These are phyloP conservation scores for Xiphias gladius DNA, from an alignment of 2,113 vertebrate species.

Conservation along the genomic window DNA sequence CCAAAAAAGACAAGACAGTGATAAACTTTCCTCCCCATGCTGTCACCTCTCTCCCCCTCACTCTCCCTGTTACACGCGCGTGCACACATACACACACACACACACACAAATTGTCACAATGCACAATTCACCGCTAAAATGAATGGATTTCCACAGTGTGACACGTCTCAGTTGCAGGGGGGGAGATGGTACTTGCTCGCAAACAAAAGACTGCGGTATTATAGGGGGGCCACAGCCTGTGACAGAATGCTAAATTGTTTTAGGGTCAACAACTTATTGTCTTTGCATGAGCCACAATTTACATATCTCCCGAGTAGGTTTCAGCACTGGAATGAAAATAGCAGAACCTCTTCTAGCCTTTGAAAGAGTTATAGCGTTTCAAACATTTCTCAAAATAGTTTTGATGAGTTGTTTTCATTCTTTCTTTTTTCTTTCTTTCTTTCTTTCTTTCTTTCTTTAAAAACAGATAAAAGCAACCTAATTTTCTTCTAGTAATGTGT, in stretches of 20 bases:
- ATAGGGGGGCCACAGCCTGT: slow-evolving; percentile 81
- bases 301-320: slow-evolving; percentile 53
- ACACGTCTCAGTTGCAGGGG: slow-evolving; percentile 85
- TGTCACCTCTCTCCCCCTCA: slow-evolving; percentile 81
- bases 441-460: not conserved
- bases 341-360: not conserved
- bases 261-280: slow-evolving; percentile 86
- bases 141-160: slow-evolving; percentile 90
- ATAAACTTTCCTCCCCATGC: slow-evolving; percentile 90
- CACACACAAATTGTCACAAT: slow-evolving; percentile 65
- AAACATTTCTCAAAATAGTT: slow-evolving; percentile 25
- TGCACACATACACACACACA: slow-evolving; percentile 37
- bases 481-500: not conserved
- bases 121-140: slow-evolving; percentile 87
- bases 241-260: slow-evolving; percentile 89
- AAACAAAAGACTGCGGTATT: slow-evolving; percentile 86
- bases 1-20: slow-evolving; percentile 89
- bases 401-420: slow-evolving; percentile 10
- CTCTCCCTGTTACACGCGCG: slow-evolving; percentile 56
- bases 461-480: not conserved
- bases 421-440: slow-evolving; percentile 1
- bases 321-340: slow-evolving; percentile 40
- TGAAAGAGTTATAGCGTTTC: slow-evolving; percentile 3
- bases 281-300: slow-evolving; percentile 75
- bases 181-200: slow-evolving; percentile 82